A percentile compares a stretch with the other conserved stretches of the same genome.
phyloP scores from a whole-genome alignment of 2,797 vertebrate genomes.

The Lacerta viridis region DNA sequence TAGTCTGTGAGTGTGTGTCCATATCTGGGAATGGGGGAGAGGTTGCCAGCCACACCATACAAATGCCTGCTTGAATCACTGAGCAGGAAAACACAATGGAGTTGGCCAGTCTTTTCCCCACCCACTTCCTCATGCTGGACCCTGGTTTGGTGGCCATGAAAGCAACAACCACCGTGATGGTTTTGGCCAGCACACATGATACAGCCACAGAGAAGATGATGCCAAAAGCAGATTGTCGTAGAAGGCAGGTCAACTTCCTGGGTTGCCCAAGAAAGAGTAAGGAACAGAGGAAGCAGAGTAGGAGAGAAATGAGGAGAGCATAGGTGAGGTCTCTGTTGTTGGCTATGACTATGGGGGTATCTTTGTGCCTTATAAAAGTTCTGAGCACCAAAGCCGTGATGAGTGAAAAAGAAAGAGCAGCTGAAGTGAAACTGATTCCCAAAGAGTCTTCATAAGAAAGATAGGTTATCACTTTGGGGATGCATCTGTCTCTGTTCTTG shows the following conservation, averaged over 20 bases:
- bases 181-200: neutral
- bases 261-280: too few species aligned
- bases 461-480: neutral
- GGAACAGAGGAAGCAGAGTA: too few species aligned
- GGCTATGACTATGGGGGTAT: neutral
- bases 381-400: neutral
- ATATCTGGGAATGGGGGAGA: neutral
- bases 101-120: neutral
- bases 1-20: neutral
- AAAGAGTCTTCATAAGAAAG: neutral
- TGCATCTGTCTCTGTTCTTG: neutral
- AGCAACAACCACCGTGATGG: conserved; percentile 1
- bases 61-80: too few species aligned
- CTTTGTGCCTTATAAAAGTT: neutral
- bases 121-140: neutral
- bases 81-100: too few species aligned
- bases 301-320: too few species aligned
- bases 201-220: too few species aligned
- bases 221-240: too few species aligned
- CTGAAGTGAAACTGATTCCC: neutral
- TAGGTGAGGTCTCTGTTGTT: neutral
- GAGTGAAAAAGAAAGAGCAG: neutral
- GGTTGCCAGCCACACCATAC: neutral
- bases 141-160: conserved; percentile 2
- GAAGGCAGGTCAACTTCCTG: too few species aligned